Base-by-base conservation (phyloP, 2,797 vertebrate genomes). In the Eutrigla gurnardus region DNA sequence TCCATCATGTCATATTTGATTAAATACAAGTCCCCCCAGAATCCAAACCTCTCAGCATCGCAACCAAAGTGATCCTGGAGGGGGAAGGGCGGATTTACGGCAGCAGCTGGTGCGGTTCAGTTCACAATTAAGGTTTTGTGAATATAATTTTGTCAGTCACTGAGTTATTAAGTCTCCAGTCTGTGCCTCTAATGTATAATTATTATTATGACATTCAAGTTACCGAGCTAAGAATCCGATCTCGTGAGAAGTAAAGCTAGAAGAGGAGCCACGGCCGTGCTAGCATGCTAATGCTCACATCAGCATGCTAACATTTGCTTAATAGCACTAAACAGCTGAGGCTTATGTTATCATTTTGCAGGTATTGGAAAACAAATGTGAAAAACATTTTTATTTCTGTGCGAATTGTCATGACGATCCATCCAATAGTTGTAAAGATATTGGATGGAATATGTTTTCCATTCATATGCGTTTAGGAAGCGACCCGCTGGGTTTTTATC, bases 21-120 rank as follows among this genome's bases (percentile, higher is more conserved):
- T 64, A 53, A 65, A 74, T 55, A 61, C 10, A 42, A 7, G 14
- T 65, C 37, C 37, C 37, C 37, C 36, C 11, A 12, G 32, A 61
- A 45, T 33, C 3, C 6, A 4, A n/a, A 49, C 63, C 9, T 39
- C 52, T 61, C 60, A 64, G 36, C 36, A 25, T 12, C 32, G 43
- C 39, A 53, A 73, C 68, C 49, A 53, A 13, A 52, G 6, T 14
- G 4, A 33, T 72, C 11, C 17, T 33, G 6, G 36, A 68, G 12
- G 40, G 40, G 3, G 55, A 46, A 33, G 40, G 17, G n/a, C 33
- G 25, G 49, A 4, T 15, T 57, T 17, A 47, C 49, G 32, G 36
- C 14, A n/a, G 43, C 46, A 33, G 50, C 3, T 3, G 25, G 7
- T 13, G 42, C 32, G 4, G 65, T 14, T 75, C 32, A 35, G 54